Percentiles rank a stretch among this genome's conserved stretches.
Evolutionary conservation across 2,888 invertebrate genomes (phyloP).

Genomic region (Drosophila siamana): DNA sequence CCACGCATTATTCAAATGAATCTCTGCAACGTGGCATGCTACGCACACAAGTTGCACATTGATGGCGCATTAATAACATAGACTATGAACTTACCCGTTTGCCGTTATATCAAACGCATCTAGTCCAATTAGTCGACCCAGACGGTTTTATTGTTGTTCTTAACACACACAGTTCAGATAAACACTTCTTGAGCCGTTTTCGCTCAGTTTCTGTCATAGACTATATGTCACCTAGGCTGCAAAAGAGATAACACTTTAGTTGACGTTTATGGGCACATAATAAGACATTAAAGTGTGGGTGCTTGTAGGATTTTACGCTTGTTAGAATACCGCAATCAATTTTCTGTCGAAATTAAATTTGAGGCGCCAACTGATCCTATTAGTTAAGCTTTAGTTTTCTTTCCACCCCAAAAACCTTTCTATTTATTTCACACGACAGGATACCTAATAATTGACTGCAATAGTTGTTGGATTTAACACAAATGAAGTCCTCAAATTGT

Average conservation of each 20-base stretch:
- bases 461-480: too few relatives aligned
- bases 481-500: too few relatives aligned
- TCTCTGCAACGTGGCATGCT: slow-evolving; percentile 28
- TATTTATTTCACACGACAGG: not conserved
- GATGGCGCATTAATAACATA: slow-evolving; percentile 19
- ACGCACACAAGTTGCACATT: slow-evolving; percentile 20
- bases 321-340: not conserved
- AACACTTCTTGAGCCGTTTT: slow-evolving; percentile 10
- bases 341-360: not conserved
- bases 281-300: not conserved
- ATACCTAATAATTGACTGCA: not conserved
- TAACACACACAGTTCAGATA: not conserved
- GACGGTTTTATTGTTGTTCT: not conserved
- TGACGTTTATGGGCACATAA: not conserved
- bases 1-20: slow-evolving; percentile 40
- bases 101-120: slow-evolving; percentile 10
- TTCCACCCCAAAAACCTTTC: not conserved
- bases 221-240: slow-evolving; percentile 20
- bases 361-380: not conserved
- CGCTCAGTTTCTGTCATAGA: not conserved
- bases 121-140: slow-evolving; percentile 10
- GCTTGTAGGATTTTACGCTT: not conserved
- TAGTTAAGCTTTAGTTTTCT: not conserved
- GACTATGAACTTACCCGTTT: slow-evolving; percentile 20
- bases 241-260: not conserved